These are phyloP conservation scores for Caenorhabditis zanzibari DNA, from an alignment of 2,888 invertebrate species.

Conservation along the genomic window DNA sequence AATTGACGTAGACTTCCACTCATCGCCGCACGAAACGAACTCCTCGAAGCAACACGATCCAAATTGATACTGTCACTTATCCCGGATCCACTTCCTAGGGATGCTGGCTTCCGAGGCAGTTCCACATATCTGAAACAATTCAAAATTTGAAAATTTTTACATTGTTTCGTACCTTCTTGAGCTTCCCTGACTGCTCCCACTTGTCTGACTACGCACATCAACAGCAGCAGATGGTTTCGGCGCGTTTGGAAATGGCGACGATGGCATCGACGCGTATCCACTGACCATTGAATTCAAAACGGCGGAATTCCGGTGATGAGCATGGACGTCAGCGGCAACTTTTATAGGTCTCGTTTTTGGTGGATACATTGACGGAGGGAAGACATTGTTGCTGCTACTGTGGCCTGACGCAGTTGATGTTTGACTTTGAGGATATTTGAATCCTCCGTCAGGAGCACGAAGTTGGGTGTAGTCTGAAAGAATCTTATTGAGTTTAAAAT, in stretches of 20 bases:
- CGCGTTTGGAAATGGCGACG: constrained; percentile 38
- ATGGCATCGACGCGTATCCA: constrained; percentile 63
- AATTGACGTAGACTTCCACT: constrained; percentile 52
- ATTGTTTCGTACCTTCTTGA: constrained; percentile 43
- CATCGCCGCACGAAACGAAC: constrained; percentile 55
- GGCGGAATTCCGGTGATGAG: constrained; percentile 33
- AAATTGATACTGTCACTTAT: constrained; percentile 1
- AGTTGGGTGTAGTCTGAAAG: constrained; percentile 48
- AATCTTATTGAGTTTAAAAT: no score
- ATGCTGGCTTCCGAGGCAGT: constrained; percentile 44
- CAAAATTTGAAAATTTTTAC: no score
- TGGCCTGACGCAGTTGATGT: constrained; percentile 31
- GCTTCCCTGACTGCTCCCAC: constrained; percentile 46
- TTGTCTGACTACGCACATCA: constrained; percentile 51
- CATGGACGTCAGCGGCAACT: not conserved
- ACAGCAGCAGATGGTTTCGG: constrained; percentile 9
- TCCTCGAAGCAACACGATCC: constrained; percentile 55
- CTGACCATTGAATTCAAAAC: constrained; percentile 30
- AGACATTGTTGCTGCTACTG: constrained; percentile 26
- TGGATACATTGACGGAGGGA: constrained; percentile 52
- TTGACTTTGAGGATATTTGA: constrained; percentile 38
- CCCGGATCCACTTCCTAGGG: constrained; percentile 30
- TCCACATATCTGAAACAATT: constrained; percentile 41
- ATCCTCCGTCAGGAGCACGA: constrained; percentile 39
- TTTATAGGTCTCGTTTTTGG: not conserved